Evolutionary conservation across 2,797 vertebrate species (phyloP).

Genomic region (Channa striata): DNA sequence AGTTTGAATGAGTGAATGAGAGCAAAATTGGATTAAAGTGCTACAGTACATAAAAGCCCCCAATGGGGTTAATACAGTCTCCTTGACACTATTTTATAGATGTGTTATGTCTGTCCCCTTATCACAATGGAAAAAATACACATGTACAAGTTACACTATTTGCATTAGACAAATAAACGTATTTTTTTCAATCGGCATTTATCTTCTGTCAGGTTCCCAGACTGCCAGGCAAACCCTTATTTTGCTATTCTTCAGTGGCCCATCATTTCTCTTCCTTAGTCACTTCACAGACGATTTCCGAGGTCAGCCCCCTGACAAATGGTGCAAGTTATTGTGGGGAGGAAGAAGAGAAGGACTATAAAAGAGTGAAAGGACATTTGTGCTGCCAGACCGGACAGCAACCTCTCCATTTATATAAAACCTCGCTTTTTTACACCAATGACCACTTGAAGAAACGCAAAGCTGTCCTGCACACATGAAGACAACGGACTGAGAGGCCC

Average conservation of each 20-base stretch:
- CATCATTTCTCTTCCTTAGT: conserved; percentile 53
- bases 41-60: neutral
- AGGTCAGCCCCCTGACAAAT: conserved; percentile 78
- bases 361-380: conserved; percentile 69
- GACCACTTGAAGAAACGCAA: conserved; percentile 81
- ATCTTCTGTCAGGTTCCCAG: conserved; percentile 36
- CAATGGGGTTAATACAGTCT: neutral
- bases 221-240: conserved; percentile 16
- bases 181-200: conserved; percentile 39
- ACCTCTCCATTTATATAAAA: conserved; percentile 68
- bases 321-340: conserved; percentile 63
- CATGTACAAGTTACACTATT: neutral
- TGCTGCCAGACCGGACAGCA: conserved; percentile 57
- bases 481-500: conserved; percentile 69
- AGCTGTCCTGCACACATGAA: conserved; percentile 59
- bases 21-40: too few relatives aligned
- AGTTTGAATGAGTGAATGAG: neutral
- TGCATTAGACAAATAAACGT: conserved; percentile 22
- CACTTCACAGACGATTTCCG: conserved; percentile 53
- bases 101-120: neutral
- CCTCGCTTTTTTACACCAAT: conserved; percentile 37
- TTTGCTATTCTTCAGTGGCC: conserved; percentile 34
- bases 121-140: conserved; percentile 10
- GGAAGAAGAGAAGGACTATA: conserved; percentile 40
- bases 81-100: neutral